Base-by-base conservation (phyloP, 1,140 invertebrate species). In the Lepidotrigona ventralis region DNA sequence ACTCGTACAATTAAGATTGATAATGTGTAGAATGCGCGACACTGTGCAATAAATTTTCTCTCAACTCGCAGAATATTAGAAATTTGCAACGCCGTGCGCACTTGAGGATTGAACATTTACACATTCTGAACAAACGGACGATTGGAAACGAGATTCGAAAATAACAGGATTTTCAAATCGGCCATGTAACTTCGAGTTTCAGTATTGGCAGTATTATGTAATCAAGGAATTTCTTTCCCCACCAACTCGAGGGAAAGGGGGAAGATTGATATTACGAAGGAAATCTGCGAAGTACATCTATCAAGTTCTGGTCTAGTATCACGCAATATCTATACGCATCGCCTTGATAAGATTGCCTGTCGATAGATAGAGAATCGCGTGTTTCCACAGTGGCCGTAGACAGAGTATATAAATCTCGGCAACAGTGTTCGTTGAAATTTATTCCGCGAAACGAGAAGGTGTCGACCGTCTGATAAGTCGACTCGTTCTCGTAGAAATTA, bases 311-410 rank as follows among this genome's bases (percentile, higher is more conserved):
- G 26, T 6, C n/a, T 33, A 14, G 46, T 80, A 73, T 72, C 58
- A 33, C 46, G 70, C 79, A 64, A 73, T 14, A 70, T 51, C 51
- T 66, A 70, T 64, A 53, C 58, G 79, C 56, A 53, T 9, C 19
- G 58, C 46, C 15, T 29, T 81, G 79, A 81, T 81, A 81, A 81
- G 79, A 81, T 81, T 81, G 54, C 70, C 70, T 81, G 79, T 66
- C 79, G 79, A 81, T 81, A 64, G 79, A 81, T 66, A 21, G 70
- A 23, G 46, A 74, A 81, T 81, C 46, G 79, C 79, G 79, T 74
- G 79, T 39, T 54, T 58, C 70, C 19, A 29, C 15, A 46, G 39
- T 29, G 56, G n/a, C 39, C 19, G 46, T 54, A 19, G 79, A 74
- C 60, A 54, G 39, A 46, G 70, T 33, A 66, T 51, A 81, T 75